A percentile compares a stretch with the other conserved stretches of the same genome.
phyloP scores from a whole-genome alignment of 2,797 vertebrate species.

The Lerista edwardsae region DNA sequence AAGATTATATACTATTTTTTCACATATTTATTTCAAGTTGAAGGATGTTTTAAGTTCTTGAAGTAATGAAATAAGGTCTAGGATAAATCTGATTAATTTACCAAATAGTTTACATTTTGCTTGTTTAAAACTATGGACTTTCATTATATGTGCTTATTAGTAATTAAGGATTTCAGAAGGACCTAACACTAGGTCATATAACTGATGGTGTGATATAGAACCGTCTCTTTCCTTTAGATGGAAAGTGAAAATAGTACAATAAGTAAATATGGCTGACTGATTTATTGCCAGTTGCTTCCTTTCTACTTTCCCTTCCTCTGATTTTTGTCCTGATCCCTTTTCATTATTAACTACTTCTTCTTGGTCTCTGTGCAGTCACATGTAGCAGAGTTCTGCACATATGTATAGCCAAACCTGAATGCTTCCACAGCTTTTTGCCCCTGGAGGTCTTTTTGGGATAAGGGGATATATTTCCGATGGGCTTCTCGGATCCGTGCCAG shows the following conservation, averaged over 20 bases:
- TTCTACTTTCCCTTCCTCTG: conserved; percentile 40
- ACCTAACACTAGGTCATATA: neutral
- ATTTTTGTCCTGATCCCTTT: conserved; percentile 51
- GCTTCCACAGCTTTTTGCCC: too few relatives aligned
- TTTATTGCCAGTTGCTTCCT: conserved; percentile 50
- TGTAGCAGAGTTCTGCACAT: too few relatives aligned
- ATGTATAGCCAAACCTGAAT: neutral
- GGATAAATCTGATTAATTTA: conserved; percentile 28
- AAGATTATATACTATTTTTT: conserved; percentile 3
- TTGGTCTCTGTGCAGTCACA: neutral
- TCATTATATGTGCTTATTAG: neutral
- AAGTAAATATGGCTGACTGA: conserved; percentile 40
- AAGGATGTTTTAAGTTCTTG: conserved; percentile 19
- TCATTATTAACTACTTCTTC: conserved; percentile 25
- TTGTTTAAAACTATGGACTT: conserved; percentile 25
- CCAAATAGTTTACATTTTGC: conserved; percentile 14
- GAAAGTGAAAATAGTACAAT: conserved; percentile 10
- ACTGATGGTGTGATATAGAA: neutral
- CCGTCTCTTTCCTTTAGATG: neutral
- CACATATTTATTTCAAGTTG: neutral
- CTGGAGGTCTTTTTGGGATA: too few relatives aligned
- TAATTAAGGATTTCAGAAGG: neutral
- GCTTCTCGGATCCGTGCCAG: too few relatives aligned
- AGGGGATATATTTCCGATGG: too few relatives aligned
- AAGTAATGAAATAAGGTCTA: conserved; percentile 15